A percentile compares a stretch with the other conserved stretches of the same genome.
These are phyloP conservation scores for Nephrotoma appendiculata DNA, from an alignment of 2,888 invertebrate species.

Conservation along the genomic window DNA sequence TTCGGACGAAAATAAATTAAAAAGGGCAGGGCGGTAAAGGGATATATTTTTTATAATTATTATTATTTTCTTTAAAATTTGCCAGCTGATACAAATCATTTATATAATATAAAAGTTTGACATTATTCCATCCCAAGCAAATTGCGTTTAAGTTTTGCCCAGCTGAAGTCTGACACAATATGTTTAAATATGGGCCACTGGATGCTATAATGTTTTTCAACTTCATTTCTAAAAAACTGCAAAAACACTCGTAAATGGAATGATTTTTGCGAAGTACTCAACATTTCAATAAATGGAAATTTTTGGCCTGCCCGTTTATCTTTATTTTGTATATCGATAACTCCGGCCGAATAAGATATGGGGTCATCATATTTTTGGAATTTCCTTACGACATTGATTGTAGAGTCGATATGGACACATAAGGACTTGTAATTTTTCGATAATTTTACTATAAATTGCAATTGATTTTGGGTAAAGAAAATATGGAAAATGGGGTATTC, in stretches of 20 bases:
- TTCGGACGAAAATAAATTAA: no score
- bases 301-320: background rate
- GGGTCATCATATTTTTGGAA: background rate
- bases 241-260: background rate
- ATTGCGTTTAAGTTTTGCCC: background rate
- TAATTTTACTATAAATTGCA: background rate
- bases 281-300: background rate
- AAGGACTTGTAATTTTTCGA: background rate
- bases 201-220: background rate
- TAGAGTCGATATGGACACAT: background rate
- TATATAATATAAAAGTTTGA: background rate
- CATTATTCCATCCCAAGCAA: background rate
- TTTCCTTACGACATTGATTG: background rate
- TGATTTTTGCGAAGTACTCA: background rate
- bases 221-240: background rate
- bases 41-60: background rate
- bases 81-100: background rate
- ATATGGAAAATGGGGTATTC: background rate
- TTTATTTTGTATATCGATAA: background rate
- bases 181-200: background rate
- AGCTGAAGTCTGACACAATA: background rate
- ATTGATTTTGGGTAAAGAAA: background rate
- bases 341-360: background rate
- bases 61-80: background rate
- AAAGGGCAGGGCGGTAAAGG: no score